Evolutionary conservation across 2,113 vertebrate genomes (phyloP).

Genomic region (Craseonycteris thonglongyai): DNA sequence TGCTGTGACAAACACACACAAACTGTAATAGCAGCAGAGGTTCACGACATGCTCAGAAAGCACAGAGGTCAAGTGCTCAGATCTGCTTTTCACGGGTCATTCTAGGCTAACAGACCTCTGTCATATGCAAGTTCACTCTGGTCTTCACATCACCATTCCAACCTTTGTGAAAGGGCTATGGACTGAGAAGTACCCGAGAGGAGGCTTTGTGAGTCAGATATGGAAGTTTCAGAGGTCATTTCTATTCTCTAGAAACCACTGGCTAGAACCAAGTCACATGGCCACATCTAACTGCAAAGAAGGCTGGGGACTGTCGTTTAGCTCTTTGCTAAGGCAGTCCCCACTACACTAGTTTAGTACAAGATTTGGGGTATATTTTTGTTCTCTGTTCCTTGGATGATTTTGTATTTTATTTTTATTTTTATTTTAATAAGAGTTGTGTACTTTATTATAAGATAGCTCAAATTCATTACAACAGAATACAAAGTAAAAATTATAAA

Average conservation of each 20-base stretch:
- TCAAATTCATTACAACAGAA: background rate
- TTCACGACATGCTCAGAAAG: background rate
- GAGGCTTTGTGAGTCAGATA: background rate
- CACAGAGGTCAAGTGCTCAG: background rate
- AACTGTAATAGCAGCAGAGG: background rate
- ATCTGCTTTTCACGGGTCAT: background rate
- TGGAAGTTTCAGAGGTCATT: background rate
- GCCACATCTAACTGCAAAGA: background rate
- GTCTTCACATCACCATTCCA: background rate
- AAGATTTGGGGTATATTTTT: background rate
- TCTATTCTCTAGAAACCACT: background rate
- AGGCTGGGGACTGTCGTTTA: background rate
- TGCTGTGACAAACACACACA: background rate
- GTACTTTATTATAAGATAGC: background rate
- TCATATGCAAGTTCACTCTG: background rate
- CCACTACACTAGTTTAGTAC: background rate
- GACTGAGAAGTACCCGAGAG: background rate
- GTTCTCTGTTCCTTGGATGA: background rate
- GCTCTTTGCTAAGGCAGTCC: background rate
- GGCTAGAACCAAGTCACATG: background rate
- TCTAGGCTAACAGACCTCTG: background rate
- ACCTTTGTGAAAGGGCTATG: background rate
- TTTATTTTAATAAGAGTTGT: background rate
- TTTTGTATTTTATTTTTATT: background rate
- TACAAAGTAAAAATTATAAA: background rate